These are phyloP conservation scores for Mylabris phalerata DNA, from an alignment of 1,140 invertebrate species.

Conservation along the genomic window DNA sequence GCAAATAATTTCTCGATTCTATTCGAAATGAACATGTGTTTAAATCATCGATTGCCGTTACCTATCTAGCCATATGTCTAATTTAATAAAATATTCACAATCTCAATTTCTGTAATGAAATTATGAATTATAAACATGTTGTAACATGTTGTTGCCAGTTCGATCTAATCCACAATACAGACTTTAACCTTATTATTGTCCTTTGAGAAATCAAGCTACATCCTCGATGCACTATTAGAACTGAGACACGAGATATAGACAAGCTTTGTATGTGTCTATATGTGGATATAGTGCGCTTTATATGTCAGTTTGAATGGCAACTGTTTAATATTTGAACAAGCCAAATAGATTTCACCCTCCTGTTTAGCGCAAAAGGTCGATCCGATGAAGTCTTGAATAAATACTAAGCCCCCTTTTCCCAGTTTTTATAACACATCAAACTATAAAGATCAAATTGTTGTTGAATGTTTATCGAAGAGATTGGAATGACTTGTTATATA, in stretches of 20 bases:
- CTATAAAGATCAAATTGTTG: constrained; percentile 20
- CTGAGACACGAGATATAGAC: constrained; percentile 19
- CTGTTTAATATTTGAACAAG: constrained; percentile 24
- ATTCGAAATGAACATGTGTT: no score
- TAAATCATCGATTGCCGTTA: no score
- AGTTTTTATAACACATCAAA: constrained; percentile 16
- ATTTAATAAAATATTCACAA: constrained; percentile 12
- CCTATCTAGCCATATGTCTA: no score
- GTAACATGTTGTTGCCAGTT: constrained; percentile 1
- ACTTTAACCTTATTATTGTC: constrained; percentile 10
- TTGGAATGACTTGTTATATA: constrained; percentile 6
- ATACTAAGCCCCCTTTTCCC: constrained; percentile 15
- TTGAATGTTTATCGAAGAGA: constrained; percentile 8
- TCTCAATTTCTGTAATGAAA: constrained; percentile 13
- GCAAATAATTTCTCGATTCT: not conserved
- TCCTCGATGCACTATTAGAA: constrained; percentile 3
- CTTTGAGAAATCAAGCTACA: constrained; percentile 14
- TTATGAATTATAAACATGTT: constrained; percentile 13
- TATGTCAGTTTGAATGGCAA: constrained; percentile 21
- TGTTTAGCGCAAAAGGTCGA: constrained; percentile 12
- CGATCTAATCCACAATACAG: not conserved
- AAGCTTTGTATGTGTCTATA: not conserved
- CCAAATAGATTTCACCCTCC: constrained; percentile 23
- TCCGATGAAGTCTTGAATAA: constrained; percentile 19
- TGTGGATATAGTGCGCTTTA: constrained; percentile 1